Evolutionary conservation across 2,797 vertebrate genomes (phyloP), one percentile per base, ranked within the genome.

Genomic region (Phoeniculus purpureus): DNA sequence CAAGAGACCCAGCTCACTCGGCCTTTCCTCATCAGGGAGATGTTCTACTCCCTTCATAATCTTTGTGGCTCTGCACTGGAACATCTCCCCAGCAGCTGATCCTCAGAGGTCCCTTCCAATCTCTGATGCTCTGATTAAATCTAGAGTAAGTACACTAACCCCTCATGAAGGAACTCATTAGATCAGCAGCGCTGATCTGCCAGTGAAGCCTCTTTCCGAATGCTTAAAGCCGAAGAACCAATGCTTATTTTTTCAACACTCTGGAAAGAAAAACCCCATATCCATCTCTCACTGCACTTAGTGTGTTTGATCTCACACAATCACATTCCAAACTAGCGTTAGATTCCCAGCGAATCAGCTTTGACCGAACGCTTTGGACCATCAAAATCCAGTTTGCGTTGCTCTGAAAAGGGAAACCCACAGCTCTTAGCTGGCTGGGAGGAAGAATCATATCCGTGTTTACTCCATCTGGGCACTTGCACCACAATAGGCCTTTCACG

Each of bases 391-490:
- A 59, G 7, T 72, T 68, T 71, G 71, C 55, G 87, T 43, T 43
- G 43, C 43, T 43, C 43, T 11, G 43, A 56, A 18, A 40, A 76
- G 62, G 34, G 27, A 68, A 60, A 58, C 25, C 7, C 21, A 25
- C 9, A 54, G n/a, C 27, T 31, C 45, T 68, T 81, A 60, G 45
- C 75, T 89, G 79, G 48, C 70, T 81, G 55, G 75, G 94, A 90
- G 62, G 73, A 91, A 70, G 62, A 75, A 82, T 34, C 50, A 20
- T 22, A 22, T 79, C 26, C 21, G 29, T 37, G 47, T 93, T 87
- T 94, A 94, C 94, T 95, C 90, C 55, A 29, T 65, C 37, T 74
- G 74, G 77, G 78, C 87, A 94, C 94, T 95, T 93, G 91, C 43
- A 94, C 92, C 83, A 74, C 50, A 78, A 19, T 12, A 80, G 37